Evolutionary conservation across 2,113 vertebrate species (phyloP), one percentile per base, ranked within the genome.

Genomic region (Stegastes partitus): DNA sequence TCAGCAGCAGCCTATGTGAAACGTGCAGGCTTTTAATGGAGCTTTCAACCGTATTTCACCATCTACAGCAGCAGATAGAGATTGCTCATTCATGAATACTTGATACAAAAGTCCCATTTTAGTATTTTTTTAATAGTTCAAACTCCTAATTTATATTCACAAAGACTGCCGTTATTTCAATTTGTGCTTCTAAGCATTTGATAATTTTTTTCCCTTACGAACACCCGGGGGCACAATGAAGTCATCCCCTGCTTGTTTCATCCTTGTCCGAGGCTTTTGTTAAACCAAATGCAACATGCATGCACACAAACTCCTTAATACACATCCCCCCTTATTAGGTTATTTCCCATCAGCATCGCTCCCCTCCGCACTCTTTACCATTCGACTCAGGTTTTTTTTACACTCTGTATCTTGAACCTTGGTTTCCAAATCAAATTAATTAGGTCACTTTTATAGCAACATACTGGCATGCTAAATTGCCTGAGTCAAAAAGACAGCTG

Each of bases 381-480:
- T 89, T 86, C 83, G 10, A 28, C 71, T 70, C 78, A 16, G 81
- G 85, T 72, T 76, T 85, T 72, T 76, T 85, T 86, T 64, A 0
- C 67, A 67, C 83, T 78, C 64, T 74, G 54, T 82, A 81, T 76
- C 74, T 67, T 79, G 77, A 89, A 91, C 79, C 70, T 68, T 58
- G 45, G 81, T 87, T 89, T 87, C 74, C 79, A 88, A 87, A 89
- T 92, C 89, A 87, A 87, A 91, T 89, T 83, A 92, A 90, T 85
- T 90, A 81, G 86, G 86, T 89, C 51, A 85, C 85, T 90, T 91
- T 92, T 82, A 81, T 57, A 77, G 63, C 75, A 86, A 75, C 83
- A 82, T 87, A 54, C 82, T 50, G 64, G 53, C 73, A 81, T 87
- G 74, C 78, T 82, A 81, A 88, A 87, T 78, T 70, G 77, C 75